Base-by-base conservation (phyloP, 1,140 invertebrate species). In the Achroia grisella region DNA sequence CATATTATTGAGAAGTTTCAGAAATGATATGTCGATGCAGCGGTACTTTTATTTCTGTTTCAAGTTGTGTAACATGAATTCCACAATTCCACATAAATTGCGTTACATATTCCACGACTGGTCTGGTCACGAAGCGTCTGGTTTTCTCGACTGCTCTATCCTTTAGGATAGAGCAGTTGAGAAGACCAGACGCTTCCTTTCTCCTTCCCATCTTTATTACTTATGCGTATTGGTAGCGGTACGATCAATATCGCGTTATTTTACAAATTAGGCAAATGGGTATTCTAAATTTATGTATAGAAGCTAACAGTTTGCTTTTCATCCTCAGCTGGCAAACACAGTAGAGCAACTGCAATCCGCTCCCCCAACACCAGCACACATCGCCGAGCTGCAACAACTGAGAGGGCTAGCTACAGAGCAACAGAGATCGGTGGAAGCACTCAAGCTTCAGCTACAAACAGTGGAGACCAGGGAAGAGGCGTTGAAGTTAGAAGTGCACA, bases 401-500 rank as follows among this genome's bases (percentile, higher is more conserved):
- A 52, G 78, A 29, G 81, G 78, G 0, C 15, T 82, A 0, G 70
- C 57, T 0, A 48, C 72, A 0, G 81, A 82, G 23, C 81, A 82
- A 44, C 81, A 85, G 44, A 60, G 75, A 1, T 77, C 77, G 0
- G 68, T 84, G 0, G 70, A 79, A 31, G 65, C 70, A 0, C 52
- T 82, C 1, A 74, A 70, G 0, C 41, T 73, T 8, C 76, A 79
- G 39, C 53, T 82, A 10, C 73, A 81, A 50, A 52, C 56, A 13
- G 62, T 71, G 36, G 75, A 85, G 52, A 73, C 75, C 0, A 69
- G 78, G 14, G 78, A 84, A 33, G 78, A 81, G 9, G 64, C 69
- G 0, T 44, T 84, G n/a, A 77, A 78, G 36, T 39, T 79, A 0
- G 80, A 84, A 32, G 61, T 79, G 0, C 76, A 81, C 14, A 53